These are phyloP conservation scores for Enteromius fasciolatus DNA, from an alignment of 2,797 vertebrate genomes.

Conservation along the genomic window DNA sequence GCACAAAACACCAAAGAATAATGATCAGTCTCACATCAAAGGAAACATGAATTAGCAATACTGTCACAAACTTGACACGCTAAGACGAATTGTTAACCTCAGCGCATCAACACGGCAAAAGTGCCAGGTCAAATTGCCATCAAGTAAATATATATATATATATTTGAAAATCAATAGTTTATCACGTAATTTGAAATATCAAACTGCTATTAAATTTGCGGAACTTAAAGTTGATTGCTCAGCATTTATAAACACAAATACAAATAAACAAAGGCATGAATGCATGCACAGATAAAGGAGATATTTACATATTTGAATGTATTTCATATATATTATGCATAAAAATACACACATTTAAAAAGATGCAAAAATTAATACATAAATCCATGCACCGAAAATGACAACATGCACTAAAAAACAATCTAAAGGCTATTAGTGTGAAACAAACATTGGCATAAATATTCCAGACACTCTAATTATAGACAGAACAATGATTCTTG, in stretches of 20 bases:
- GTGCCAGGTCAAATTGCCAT: not conserved
- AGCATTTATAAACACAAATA: not conserved
- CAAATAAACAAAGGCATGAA: not conserved
- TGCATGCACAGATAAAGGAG: not conserved
- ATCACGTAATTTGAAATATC: not conserved
- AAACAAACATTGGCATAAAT: constrained; percentile 16
- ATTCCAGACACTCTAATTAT: constrained; percentile 21
- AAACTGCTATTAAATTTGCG: not conserved
- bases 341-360: not conserved
- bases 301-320: not conserved
- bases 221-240: not conserved
- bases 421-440: constrained; percentile 2
- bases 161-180: not conserved
- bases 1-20: constrained; percentile 41
- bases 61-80: constrained; percentile 31
- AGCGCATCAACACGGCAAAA: constrained; percentile 19
- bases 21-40: constrained; percentile 46
- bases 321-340: not conserved
- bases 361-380: not conserved
- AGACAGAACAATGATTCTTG: not conserved
- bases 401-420: not conserved
- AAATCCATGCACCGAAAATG: not conserved
- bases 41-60: constrained; percentile 26
- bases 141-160: not conserved
- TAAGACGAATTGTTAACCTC: constrained; percentile 10